A percentile compares a stretch with the other conserved stretches of the same genome.
These are phyloP conservation scores for Trichonephila clavipes DNA, from an alignment of 1,140 invertebrate species.

Conservation along the genomic window DNA sequence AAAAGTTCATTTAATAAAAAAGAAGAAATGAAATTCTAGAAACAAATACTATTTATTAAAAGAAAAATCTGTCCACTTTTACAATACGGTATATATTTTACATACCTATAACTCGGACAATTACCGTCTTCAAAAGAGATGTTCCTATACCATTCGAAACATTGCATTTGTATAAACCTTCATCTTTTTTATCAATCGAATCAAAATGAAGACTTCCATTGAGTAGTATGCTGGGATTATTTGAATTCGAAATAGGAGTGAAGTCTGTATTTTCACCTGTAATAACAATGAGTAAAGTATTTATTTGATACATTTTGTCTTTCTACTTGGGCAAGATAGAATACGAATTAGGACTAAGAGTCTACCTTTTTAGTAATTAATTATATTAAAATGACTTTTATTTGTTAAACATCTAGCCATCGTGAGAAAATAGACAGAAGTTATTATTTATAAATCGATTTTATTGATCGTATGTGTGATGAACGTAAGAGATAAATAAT, in stretches of 20 bases:
- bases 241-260: background rate
- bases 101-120: slow-evolving; percentile 55
- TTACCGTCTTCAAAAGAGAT: background rate
- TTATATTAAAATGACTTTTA: no score
- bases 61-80: background rate
- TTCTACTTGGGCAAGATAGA: no score
- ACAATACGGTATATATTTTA: background rate
- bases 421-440: no score
- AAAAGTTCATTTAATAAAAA: no score
- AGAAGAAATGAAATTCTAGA: no score
- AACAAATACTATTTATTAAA: background rate
- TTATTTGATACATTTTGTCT: no score
- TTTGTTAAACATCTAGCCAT: no score
- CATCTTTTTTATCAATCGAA: slow-evolving; percentile 43
- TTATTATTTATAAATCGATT: no score
- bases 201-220: slow-evolving; percentile 52
- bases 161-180: slow-evolving; percentile 57
- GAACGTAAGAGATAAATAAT: no score
- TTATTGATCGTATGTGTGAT: no score
- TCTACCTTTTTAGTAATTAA: no score
- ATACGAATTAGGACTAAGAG: no score
- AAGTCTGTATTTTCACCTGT: background rate
- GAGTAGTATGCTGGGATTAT: background rate
- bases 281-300: background rate
- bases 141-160: slow-evolving; percentile 34